Evolutionary conservation across 2,113 vertebrate species (phyloP).

Genomic region (Mionectes macconnelli): DNA sequence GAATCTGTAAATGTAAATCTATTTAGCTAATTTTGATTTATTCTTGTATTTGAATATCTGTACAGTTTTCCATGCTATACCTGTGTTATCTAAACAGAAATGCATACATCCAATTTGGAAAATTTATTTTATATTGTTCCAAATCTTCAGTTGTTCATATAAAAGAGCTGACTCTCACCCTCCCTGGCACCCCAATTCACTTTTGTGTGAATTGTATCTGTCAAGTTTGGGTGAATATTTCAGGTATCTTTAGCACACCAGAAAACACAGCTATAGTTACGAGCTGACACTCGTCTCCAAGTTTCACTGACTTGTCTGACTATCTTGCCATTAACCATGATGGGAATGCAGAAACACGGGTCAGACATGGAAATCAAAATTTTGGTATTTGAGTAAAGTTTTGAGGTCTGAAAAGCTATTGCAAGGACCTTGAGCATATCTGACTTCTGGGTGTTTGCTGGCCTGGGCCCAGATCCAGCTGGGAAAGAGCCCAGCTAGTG

Average conservation of each 20-base stretch:
- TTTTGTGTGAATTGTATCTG: not conserved
- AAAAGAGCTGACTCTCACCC: not conserved
- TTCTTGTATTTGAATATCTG: not conserved
- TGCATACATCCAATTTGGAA: not conserved
- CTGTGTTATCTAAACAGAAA: not conserved
- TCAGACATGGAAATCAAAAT: not conserved
- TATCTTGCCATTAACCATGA: not conserved
- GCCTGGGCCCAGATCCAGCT: not conserved
- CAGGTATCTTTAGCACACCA: not conserved
- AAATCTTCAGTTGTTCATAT: not conserved
- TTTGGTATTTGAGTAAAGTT: not conserved
- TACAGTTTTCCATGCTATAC: not conserved
- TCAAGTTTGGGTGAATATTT: not conserved
- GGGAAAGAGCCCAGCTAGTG: rapidly evolving
- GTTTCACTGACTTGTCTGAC: not conserved
- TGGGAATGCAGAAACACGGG: not conserved
- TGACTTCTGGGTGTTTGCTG: not conserved
- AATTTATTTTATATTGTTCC: not conserved
- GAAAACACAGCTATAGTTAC: not conserved
- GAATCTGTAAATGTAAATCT: not conserved
- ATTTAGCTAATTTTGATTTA: not conserved
- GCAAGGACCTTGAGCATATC: not conserved
- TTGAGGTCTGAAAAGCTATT: not conserved
- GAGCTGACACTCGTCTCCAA: not conserved
- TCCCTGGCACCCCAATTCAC: rapidly evolving